These are phyloP conservation scores for Ornithoptera alexandrae DNA, from an alignment of 2,888 invertebrate species.

Conservation along the genomic window DNA sequence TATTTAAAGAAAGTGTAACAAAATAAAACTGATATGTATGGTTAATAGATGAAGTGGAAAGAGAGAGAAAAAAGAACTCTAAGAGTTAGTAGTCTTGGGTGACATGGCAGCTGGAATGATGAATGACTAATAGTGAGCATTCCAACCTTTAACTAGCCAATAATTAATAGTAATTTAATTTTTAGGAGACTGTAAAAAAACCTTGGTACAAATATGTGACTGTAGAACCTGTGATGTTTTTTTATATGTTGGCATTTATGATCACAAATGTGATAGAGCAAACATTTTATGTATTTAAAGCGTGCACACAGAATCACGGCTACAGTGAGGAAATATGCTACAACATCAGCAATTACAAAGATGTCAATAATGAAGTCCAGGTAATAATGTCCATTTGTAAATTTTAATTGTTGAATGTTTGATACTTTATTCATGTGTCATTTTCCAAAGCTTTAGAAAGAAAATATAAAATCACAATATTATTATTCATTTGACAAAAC, in stretches of 20 bases:
- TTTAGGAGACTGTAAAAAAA: conserved; percentile 29
- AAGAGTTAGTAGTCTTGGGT: too few species aligned
- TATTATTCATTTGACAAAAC: too few species aligned
- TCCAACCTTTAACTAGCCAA: neutral
- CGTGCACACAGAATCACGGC: conserved; percentile 87
- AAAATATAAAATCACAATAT: too few species aligned
- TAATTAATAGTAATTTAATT: neutral
- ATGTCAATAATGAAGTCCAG: conserved; percentile 82
- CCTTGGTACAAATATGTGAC: conserved; percentile 80
- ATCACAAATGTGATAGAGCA: conserved; percentile 89
- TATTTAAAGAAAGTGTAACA: too few species aligned
- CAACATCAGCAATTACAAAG: conserved; percentile 74
- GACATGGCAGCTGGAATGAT: neutral
- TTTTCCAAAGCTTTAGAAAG: neutral
- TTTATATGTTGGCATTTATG: conserved; percentile 94
- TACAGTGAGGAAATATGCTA: conserved; percentile 84
- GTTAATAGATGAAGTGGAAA: too few species aligned
- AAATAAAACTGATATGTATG: too few species aligned
- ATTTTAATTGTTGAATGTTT: neutral
- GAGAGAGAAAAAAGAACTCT: too few species aligned
- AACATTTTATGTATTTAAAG: conserved; percentile 87
- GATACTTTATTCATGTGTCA: neutral
- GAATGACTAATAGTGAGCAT: neutral
- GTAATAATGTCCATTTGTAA: conserved; percentile 57
- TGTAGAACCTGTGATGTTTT: conserved; percentile 92